Conservation (phyloP, 2,797 vertebrate genomes). For the Brachymystax lenok region DNA sequence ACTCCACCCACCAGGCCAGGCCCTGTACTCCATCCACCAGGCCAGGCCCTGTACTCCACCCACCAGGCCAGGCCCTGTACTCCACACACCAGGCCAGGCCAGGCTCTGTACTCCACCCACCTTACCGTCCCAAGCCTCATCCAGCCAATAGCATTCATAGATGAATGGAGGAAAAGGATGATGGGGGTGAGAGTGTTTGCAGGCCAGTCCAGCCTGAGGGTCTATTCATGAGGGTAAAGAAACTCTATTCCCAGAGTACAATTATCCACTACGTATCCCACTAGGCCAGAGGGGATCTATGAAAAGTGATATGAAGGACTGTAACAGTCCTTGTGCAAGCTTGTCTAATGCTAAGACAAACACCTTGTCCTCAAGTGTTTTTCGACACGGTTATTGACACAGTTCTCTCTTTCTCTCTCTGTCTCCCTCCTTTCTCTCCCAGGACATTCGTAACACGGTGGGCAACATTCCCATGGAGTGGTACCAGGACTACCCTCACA, state of each 20-base stretch:
- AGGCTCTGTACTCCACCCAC: neutral
- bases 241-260: neutral
- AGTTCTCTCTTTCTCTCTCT: slow-evolving; percentile 51
- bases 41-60: neutral
- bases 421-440: slow-evolving; percentile 8
- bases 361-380: neutral
- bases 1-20: neutral
- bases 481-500: slow-evolving; percentile 92
- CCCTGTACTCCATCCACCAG: neutral
- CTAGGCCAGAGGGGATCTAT: neutral
- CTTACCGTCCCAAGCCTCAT: no score
- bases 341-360: neutral
- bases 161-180: neutral
- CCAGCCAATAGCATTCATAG: neutral
- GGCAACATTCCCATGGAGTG: slow-evolving; percentile 97
- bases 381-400: slow-evolving; percentile 7
- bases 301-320: neutral
- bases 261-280: neutral
- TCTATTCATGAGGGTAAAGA: no score
- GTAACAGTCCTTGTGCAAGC: neutral
- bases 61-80: neutral
- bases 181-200: neutral
- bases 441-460: slow-evolving; percentile 96
- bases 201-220: neutral
- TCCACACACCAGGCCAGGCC: neutral